Evolutionary conservation across 2,797 vertebrate genomes (phyloP).

Genomic region (Spinibarbus caldwelli): DNA sequence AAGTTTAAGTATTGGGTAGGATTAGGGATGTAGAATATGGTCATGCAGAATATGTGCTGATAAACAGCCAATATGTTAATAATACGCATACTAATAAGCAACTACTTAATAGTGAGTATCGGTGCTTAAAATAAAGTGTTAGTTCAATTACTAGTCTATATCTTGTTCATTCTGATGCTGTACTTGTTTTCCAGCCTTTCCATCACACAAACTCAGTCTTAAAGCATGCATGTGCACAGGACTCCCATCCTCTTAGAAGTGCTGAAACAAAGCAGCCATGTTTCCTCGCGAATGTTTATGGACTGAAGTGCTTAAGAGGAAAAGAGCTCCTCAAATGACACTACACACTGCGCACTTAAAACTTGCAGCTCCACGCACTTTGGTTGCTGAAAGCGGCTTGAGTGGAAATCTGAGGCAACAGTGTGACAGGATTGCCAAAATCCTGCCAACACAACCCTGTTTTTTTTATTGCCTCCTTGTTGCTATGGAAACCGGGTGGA

Average conservation of each 20-base stretch:
- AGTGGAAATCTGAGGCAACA: slow-evolving; percentile 47
- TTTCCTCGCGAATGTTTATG: slow-evolving; percentile 29
- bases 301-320: slow-evolving; percentile 33
- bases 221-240: neutral
- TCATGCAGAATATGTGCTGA: neutral
- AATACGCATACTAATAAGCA: neutral
- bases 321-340: slow-evolving; percentile 37
- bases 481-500: slow-evolving; percentile 58
- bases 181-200: neutral
- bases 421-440: slow-evolving; percentile 70
- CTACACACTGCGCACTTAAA: neutral
- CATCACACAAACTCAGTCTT: neutral
- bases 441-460: slow-evolving; percentile 66
- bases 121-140: neutral
- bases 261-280: slow-evolving; percentile 30
- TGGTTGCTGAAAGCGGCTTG: slow-evolving; percentile 31
- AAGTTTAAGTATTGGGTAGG: neutral
- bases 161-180: neutral
- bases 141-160: too few relatives aligned
- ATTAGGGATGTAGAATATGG: neutral
- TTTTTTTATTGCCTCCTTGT: slow-evolving; percentile 66
- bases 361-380: neutral
- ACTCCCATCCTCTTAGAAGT: slow-evolving; percentile 3
- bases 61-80: neutral
- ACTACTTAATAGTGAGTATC: neutral